Evolutionary conservation across 2,888 invertebrate genomes (phyloP).

Genomic region (Crioceris asparagi): DNA sequence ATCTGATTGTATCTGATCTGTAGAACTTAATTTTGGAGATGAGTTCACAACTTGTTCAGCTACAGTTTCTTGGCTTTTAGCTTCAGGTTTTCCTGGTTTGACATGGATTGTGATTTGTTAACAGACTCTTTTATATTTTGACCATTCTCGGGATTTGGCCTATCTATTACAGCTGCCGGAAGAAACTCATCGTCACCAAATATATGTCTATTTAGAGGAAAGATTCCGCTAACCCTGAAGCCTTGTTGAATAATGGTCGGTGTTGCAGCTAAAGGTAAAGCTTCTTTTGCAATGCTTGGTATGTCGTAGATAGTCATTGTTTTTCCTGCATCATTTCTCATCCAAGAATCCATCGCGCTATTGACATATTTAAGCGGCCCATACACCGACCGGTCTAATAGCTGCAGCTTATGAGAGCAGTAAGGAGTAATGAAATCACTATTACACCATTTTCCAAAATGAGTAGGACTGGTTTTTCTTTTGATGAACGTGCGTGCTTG

Average conservation of each 20-base stretch:
- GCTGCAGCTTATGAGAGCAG: conserved; percentile 1
- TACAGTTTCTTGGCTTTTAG: too few relatives aligned
- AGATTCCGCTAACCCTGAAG: neutral
- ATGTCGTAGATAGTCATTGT: neutral
- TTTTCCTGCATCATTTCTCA: neutral
- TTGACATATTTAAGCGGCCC: neutral
- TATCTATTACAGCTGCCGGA: neutral
- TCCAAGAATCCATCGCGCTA: neutral
- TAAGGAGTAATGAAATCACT: too few relatives aligned
- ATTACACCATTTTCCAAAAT: too few relatives aligned
- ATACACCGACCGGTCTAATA: neutral
- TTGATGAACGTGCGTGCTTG: neutral
- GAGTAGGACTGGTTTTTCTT: neutral
- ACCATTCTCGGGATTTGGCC: neutral
- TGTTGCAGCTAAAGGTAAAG: neutral
- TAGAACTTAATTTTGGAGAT: too few relatives aligned
- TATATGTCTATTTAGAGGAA: neutral
- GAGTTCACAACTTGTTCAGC: too few relatives aligned
- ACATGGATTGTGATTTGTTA: too few relatives aligned
- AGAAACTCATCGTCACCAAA: neutral
- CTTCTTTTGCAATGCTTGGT: neutral
- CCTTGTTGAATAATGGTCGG: neutral
- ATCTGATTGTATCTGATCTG: too few relatives aligned
- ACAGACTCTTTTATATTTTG: too few relatives aligned
- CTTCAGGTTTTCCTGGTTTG: too few relatives aligned